Percentiles rank a stretch among this genome's conserved stretches.
These are phyloP conservation scores for Litoditis marina DNA, from an alignment of 2,888 invertebrate species.

Conservation along the genomic window DNA sequence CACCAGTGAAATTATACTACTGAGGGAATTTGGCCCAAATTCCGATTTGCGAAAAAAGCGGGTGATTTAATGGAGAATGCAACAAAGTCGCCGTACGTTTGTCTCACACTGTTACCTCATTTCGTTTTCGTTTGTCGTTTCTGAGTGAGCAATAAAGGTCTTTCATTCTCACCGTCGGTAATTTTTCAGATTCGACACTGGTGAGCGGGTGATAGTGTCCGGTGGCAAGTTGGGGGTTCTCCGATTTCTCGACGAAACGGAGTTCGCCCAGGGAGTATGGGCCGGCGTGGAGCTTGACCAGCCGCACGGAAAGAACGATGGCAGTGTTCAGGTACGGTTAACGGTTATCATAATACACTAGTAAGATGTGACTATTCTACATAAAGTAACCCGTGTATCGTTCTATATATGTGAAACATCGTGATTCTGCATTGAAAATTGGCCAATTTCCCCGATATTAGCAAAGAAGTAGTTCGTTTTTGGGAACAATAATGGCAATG, in stretches of 20 bases:
- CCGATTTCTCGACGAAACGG: slow-evolving; percentile 63
- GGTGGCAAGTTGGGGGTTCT: slow-evolving; percentile 63
- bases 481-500: too few species aligned
- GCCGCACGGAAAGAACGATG: slow-evolving; percentile 90
- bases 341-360: too few species aligned
- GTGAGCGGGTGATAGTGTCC: slow-evolving; percentile 47
- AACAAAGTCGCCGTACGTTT: not conserved
- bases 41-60: too few species aligned
- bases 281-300: slow-evolving; percentile 92
- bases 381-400: too few species aligned
- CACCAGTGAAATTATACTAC: too few species aligned
- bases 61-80: too few species aligned
- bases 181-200: slow-evolving; percentile 39
- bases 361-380: too few species aligned
- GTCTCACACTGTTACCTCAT: not conserved
- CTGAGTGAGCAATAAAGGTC: not conserved
- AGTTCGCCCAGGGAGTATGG: slow-evolving; percentile 79
- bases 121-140: not conserved
- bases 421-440: too few species aligned
- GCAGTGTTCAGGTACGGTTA: slow-evolving; percentile 83
- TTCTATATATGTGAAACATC: too few species aligned
- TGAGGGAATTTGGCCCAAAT: not conserved
- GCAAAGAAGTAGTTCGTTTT: too few species aligned
- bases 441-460: too few species aligned
- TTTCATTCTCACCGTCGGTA: too few species aligned